Evolutionary conservation across 2,113 vertebrate species (phyloP).

Genomic region (Fulica atra): DNA sequence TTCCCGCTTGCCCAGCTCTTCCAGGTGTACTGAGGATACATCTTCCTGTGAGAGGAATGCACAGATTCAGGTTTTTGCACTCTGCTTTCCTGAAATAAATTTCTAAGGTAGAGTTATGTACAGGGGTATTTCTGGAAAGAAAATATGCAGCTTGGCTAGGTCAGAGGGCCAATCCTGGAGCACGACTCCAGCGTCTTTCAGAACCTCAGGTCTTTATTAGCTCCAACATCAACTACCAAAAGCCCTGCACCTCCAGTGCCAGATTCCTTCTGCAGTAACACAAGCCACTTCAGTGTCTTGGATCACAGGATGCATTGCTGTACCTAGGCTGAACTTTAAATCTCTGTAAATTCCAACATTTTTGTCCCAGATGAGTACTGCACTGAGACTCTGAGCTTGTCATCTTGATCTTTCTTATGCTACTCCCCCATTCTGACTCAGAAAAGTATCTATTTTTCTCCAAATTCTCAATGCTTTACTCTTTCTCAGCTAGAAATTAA

Average conservation of each 20-base stretch:
- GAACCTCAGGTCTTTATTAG: accelerated
- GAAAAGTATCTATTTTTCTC: neutral
- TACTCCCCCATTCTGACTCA: neutral
- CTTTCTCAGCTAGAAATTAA: neutral
- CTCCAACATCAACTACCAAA: neutral
- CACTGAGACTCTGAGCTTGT: neutral
- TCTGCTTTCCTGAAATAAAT: neutral
- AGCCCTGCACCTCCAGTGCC: no score
- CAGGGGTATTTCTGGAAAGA: neutral
- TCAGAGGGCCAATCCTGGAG: neutral
- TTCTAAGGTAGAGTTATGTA: neutral
- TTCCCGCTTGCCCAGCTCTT: slow-evolving; percentile 77
- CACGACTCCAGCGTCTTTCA: accelerated
- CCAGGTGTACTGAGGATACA: slow-evolving; percentile 67
- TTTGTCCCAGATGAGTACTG: neutral
- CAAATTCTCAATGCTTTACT: neutral
- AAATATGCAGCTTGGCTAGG: neutral
- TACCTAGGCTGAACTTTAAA: neutral
- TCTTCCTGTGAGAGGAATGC: slow-evolving; percentile 67
- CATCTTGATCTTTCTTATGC: neutral
- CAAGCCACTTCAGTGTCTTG: neutral
- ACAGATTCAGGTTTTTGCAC: neutral
- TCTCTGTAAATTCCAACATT: neutral
- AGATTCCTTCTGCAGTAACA: neutral
- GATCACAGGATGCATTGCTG: neutral